Base-by-base conservation (phyloP, 2,888 invertebrate genomes). In the Athalia rosae region DNA sequence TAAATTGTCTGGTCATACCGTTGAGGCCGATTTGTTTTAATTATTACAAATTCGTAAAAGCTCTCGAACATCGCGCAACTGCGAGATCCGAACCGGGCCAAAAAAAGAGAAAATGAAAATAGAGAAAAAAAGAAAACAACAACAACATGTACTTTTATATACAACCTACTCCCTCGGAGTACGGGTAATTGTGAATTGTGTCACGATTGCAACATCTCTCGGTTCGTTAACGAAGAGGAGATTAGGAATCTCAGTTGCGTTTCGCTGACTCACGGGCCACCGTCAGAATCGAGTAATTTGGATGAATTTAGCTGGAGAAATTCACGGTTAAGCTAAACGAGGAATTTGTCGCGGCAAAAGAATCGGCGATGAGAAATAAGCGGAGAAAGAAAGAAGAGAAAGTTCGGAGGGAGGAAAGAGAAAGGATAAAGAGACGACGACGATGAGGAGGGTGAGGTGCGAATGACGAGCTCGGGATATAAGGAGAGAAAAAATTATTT, bases 241-340 rank as follows among this genome's bases (percentile, higher is more conserved):
- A 71, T 45, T 71, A 67, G 67, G 50, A 11, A 71, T 58, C 58
- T 71, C 11, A 43, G 43, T 58, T 45, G 43, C 13, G n/a, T 58
- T 71, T 71, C 50, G 71, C 13, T 56, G 71, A 71, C 58, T 71
- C 43, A 11, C 7, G 9, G 11, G 41, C 45, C 13, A 28, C 6
- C 50, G 41, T 28, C 11, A 5, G 9, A 50, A 53, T 28, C n/a
- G 11, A 56, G 69, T 69, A 56, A 69, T 69, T 56, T 56, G 6
- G 56, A 69, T 69, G 43, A 69, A 69, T 58, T 58, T 69, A n/a
- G 43, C 15, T 5, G 45, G 41, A 41, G 15, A 41, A 56, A 53
- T 43, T 69, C 53, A 69, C 69, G 69, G 69, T 56, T 58, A 67
- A 67, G 50, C 67, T 67, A 28, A 67, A 53, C 53, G 50, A 67